These are phyloP conservation scores for Sycophila sp. DNA, from an alignment of 1,140 invertebrate genomes.

Conservation along the genomic window DNA sequence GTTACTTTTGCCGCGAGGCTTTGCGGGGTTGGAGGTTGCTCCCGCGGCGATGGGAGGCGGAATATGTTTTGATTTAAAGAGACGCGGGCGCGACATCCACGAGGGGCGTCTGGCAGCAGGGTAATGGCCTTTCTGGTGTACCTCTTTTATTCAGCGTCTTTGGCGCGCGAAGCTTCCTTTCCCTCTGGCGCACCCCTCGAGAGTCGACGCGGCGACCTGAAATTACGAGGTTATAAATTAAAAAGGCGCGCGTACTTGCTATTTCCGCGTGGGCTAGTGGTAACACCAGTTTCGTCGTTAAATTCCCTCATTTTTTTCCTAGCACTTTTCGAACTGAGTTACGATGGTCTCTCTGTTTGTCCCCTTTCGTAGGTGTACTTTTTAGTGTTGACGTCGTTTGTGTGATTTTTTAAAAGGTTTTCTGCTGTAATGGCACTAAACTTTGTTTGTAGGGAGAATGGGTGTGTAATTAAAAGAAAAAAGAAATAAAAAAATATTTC, in stretches of 20 bases:
- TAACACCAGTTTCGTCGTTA: neutral
- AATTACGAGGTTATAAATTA: slow-evolving; percentile 26
- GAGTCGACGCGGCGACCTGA: neutral
- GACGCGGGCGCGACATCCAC: neutral
- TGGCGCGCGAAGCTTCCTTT: neutral
- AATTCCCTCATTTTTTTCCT: slow-evolving; percentile 15
- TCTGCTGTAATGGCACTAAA: too few relatives aligned
- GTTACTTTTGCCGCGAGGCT: too few relatives aligned
- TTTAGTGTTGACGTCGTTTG: too few relatives aligned
- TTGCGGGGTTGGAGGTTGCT: too few relatives aligned
- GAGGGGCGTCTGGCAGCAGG: too few relatives aligned
- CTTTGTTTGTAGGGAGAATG: too few relatives aligned
- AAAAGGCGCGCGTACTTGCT: too few relatives aligned
- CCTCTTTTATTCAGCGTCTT: neutral
- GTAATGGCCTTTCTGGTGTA: neutral
- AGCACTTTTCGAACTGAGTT: neutral
- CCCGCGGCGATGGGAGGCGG: too few relatives aligned
- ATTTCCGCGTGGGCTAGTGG: neutral
- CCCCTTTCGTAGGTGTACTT: too few relatives aligned
- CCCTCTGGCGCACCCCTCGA: neutral
- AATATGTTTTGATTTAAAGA: slow-evolving; percentile 20
- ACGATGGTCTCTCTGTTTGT: neutral
- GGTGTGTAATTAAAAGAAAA: too few relatives aligned
- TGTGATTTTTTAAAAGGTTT: too few relatives aligned
- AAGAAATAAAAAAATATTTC: too few relatives aligned